Conservation (phyloP, 1,140 invertebrate species). For the Arctopsyche grandis region DNA sequence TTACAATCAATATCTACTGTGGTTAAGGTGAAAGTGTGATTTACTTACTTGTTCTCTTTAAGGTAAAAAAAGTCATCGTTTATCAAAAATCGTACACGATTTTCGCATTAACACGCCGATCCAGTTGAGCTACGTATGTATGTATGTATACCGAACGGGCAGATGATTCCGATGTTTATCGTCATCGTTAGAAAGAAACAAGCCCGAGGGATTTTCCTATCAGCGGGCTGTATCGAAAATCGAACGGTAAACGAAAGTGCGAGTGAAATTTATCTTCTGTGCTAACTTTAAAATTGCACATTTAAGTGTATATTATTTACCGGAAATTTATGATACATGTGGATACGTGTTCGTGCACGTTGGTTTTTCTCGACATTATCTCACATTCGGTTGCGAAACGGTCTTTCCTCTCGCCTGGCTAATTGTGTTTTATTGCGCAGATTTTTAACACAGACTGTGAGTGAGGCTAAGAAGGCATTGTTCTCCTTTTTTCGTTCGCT, state of each 20-base stretch:
- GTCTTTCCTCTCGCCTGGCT: constrained; percentile 38
- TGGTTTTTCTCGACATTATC: constrained; percentile 36
- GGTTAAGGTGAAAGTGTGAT: constrained; percentile 14
- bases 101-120: constrained; percentile 26
- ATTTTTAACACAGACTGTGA: constrained; percentile 45
- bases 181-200: not conserved
- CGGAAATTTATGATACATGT: constrained; percentile 9
- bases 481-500: constrained; percentile 51
- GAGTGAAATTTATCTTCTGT: too few species aligned
- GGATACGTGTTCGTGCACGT: not conserved
- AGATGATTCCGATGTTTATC: not conserved
- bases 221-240: not conserved
- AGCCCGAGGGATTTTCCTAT: not conserved
- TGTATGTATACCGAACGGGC: too few species aligned
- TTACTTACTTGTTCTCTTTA: not conserved
- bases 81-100: constrained; percentile 22
- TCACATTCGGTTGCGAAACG: constrained; percentile 36
- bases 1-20: too few species aligned
- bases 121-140: not conserved
- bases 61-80: constrained; percentile 14
- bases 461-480: constrained; percentile 52
- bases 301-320: not conserved
- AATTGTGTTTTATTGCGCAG: constrained; percentile 53
- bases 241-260: not conserved
- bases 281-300: not conserved